Evolutionary conservation across 2,888 invertebrate genomes (phyloP).

Genomic region (Embidobia sp.): DNA sequence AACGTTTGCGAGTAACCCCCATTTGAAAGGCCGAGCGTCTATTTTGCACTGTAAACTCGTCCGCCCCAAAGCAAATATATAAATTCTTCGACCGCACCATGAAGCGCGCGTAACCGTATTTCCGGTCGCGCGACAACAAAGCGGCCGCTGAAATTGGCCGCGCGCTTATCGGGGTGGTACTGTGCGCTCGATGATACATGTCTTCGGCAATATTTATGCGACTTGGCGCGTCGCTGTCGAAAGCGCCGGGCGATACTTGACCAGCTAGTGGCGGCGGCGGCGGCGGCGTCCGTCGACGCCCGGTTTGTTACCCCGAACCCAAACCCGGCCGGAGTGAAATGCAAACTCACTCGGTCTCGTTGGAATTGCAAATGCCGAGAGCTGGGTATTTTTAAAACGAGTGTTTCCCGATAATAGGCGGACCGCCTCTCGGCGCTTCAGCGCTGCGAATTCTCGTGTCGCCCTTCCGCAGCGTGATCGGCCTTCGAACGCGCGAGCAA

Average conservation of each 20-base stretch:
- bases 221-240: slow-evolving; percentile 50
- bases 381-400: slow-evolving; percentile 75
- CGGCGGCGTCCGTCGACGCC: slow-evolving; percentile 13
- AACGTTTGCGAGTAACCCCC: not conserved
- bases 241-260: slow-evolving; percentile 47
- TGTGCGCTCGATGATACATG: slow-evolving; percentile 50
- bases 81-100: slow-evolving; percentile 51
- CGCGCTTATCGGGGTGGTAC: slow-evolving; percentile 46
- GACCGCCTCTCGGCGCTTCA: slow-evolving; percentile 65
- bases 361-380: slow-evolving; percentile 75
- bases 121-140: slow-evolving; percentile 54
- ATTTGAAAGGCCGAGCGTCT: not conserved
- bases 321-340: too few species aligned
- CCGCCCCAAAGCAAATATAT: slow-evolving; percentile 37
- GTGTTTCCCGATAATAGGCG: slow-evolving; percentile 75
- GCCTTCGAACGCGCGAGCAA: slow-evolving; percentile 59
- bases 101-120: slow-evolving; percentile 55
- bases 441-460: slow-evolving; percentile 58
- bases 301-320: slow-evolving; percentile 47
- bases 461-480: slow-evolving; percentile 58
- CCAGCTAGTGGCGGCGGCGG: too few species aligned
- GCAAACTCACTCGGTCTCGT: slow-evolving; percentile 72
- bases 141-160: slow-evolving; percentile 48
- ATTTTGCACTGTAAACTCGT: slow-evolving; percentile 1
- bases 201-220: slow-evolving; percentile 66